Percentiles rank a stretch among this genome's conserved stretches.
Evolutionary conservation across 2,797 vertebrate genomes (phyloP).

Genomic region (Odontamblyopus lacepedii): DNA sequence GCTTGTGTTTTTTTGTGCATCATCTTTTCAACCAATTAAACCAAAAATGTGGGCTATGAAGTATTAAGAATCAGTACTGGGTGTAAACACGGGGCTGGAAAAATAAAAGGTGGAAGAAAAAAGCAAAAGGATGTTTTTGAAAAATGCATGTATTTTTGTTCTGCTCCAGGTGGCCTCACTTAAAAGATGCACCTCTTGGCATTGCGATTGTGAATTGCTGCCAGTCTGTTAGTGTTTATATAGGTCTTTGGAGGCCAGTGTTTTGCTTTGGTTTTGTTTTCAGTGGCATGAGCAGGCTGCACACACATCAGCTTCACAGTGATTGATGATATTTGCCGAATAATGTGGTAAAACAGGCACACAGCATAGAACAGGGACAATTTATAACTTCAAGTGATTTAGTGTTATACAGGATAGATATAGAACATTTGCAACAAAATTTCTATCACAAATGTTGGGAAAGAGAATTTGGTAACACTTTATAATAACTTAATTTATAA

Average conservation of each 20-base stretch:
- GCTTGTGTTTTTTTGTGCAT: constrained; percentile 68
- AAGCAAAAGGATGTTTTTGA: constrained; percentile 1
- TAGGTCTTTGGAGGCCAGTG: constrained; percentile 27
- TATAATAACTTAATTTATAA: no score
- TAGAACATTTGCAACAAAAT: no score
- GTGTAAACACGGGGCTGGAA: constrained; percentile 19
- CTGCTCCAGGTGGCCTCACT: constrained; percentile 27
- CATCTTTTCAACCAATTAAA: constrained; percentile 78
- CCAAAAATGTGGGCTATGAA: constrained; percentile 51
- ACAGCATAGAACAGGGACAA: neutral
- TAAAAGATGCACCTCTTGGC: constrained; percentile 40
- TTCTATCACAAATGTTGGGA: no score
- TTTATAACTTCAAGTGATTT: neutral
- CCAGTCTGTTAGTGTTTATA: constrained; percentile 40
- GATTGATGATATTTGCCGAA: constrained; percentile 57
- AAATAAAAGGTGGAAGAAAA: constrained; percentile 4
- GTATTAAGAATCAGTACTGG: constrained; percentile 42
- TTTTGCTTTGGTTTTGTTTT: constrained; percentile 38
- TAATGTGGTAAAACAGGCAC: neutral
- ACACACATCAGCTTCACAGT: constrained; percentile 37
- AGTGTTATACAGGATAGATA: neutral
- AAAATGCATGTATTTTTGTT: constrained; percentile 20
- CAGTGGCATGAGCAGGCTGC: constrained; percentile 24
- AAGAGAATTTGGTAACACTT: no score
- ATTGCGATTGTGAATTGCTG: constrained; percentile 27